Base-by-base conservation (phyloP, 2,888 invertebrate species). In the Mythimna loreyi region DNA sequence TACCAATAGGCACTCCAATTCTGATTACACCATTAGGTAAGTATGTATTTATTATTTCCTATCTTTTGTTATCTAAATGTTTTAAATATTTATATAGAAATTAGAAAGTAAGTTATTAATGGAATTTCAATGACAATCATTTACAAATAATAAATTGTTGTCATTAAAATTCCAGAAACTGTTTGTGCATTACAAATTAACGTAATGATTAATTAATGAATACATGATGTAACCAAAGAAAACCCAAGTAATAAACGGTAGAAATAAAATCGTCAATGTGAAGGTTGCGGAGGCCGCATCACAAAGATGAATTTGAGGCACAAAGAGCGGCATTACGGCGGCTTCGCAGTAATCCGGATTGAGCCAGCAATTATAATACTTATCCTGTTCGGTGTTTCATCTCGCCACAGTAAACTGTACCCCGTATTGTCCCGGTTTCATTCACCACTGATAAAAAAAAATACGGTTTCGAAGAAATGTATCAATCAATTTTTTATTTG, bases 321-420 rank as follows among this genome's bases (percentile, higher is more conserved):
- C 89, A 92, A 91, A 90, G 89, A 86, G 80, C 81, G 84, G 86
- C 77, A 87, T 90, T 90, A 89, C 84, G 81, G 76, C 80, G 85
- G 81, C 85, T 87, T 85, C 85, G 76, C 83, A 72, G 81, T 92
- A 91, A 93, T 92, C 93, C 91, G 87, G 87, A 89, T 89, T 87
- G 91, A 91, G 88, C 89, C 86, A 84, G 88, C 91, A 92, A 92
- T 93, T 92, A 93, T 92, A 93, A 92, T 91, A 89, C 92, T 92
- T 91, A 92, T 90, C 87, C 88, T 84, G 83, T 75, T 83, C 82
- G 80, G 86, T 87, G 89, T 90, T 90, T 87, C 87, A 87, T 84
- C 83, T 82, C 75, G 72, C 73, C 67, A 79, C 67, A 78, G 72
- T 78, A 69, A 73, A 78, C 71, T 76, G 71, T 81, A 72, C 74